Evolutionary conservation across 1,140 invertebrate genomes (phyloP), one percentile per base, ranked within the genome.

Genomic region (Chrysoperla carnea): DNA sequence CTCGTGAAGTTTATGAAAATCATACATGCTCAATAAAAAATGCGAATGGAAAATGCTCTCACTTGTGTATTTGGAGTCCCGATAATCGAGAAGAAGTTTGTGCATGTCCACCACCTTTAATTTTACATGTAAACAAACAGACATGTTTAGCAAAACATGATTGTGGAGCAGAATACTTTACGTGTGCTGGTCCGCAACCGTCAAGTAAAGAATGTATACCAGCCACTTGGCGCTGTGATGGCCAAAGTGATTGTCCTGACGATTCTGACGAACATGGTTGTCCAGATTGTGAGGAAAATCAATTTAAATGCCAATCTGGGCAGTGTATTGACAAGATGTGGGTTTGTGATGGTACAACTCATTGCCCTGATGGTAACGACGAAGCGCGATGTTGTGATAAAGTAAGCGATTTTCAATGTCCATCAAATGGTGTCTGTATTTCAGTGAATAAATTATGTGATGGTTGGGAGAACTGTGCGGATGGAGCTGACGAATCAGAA

Each of bases 191-290:
- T 1, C 59, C 62, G 0, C 61, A 56, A 9, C 52, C 52, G 1
- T 52, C 58, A 9, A 52, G 62, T 17, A 72, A 70, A 42, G 74
- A 81, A 46, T 95, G 91, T 58, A 87, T 95, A 46, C 87, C 88
- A 0, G 60, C 67, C 1, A 67, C 70, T 0, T 93, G 88, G 86
- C 77, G 68, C 51, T 92, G 88, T 58, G 88, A 92, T 59, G 76
- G 76, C 0, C 77, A 84, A 44, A 66, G 65, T 31, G 88, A 96
- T 58, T 95, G 91, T 64, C 63, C 69, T 1, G 86, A 91, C 58
- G 75, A 75, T 12, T 82, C 80, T 4, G 85, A 90, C 53, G 85
- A 91, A 60, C 60, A 72, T 2, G 73, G 73, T n/a, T 86, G 83
- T 53, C 67, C 73, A 1, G 60, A 60, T 1, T 81, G 78, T 54